Percentiles rank a stretch among this genome's conserved stretches.
These are phyloP conservation scores for Chinchilla lanigera DNA, from an alignment of 2,113 vertebrate genomes.

Conservation along the genomic window DNA sequence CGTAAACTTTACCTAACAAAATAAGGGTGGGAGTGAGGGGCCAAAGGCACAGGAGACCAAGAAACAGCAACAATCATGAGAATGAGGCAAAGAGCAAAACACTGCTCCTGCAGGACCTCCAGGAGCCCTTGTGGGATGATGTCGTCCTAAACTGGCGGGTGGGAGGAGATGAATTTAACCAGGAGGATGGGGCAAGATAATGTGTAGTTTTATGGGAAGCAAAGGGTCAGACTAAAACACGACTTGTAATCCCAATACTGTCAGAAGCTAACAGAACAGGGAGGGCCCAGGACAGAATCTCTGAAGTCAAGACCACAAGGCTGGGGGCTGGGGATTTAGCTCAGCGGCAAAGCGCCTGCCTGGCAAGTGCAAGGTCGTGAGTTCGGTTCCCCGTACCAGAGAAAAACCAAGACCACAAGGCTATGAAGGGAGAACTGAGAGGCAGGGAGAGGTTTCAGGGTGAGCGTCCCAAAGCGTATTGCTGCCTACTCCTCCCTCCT, in stretches of 20 bases:
- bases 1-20: conserved; percentile 22
- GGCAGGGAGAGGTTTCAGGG: not conserved
- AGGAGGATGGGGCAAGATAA: not conserved
- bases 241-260: rapidly evolving
- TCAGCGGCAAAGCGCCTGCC: too few relatives aligned
- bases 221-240: not conserved
- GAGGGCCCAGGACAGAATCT: not conserved
- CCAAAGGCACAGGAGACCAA: not conserved
- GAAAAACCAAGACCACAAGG: not conserved
- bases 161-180: not conserved
- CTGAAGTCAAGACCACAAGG: not conserved
- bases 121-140: not conserved
- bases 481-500: not conserved
- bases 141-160: not conserved
- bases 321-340: too few relatives aligned
- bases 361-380: too few relatives aligned
- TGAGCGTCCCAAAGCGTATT: not conserved
- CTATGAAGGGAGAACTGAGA: not conserved
- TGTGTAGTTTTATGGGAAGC: not conserved
- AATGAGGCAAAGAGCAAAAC: not conserved
- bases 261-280: not conserved
- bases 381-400: too few relatives aligned
- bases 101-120: not conserved
- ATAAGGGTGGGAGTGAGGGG: not conserved
- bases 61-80: not conserved